Base-by-base conservation (phyloP, 2,888 invertebrate genomes). In the Crepidodera aurea region DNA sequence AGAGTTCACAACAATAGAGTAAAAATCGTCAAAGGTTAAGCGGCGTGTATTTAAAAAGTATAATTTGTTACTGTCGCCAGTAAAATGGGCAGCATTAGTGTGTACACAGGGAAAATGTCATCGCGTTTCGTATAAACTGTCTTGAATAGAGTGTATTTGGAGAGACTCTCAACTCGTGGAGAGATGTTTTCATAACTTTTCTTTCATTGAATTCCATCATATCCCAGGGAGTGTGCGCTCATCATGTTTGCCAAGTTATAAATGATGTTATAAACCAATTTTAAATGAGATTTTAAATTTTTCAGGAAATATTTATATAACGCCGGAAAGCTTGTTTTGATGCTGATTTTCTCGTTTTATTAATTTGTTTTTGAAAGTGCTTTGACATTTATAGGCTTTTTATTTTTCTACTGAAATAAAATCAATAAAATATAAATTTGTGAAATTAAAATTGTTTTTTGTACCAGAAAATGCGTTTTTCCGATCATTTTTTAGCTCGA, bases 71-170 rank as follows among this genome's bases (percentile, higher is more conserved):
- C 73, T 73, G 73, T 73, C 73, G 70, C 58, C 59, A 29, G 39
- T 65, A 67, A 69, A 73, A 73, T 73, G 70, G 71, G 70, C 65
- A 69, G 72, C 73, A 73, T 73, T 73, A 73, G 73, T 67, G 70
- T 67, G 71, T 72, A 71, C 69, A 71, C 71, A 68, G 71, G 44
- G 68, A 65, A 69, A 69, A 69, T 70, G 71, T 71, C 72, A 69
- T 69, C 71, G 61, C 71, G 68, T 69, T 69, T 70, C 64, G 66
- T 66, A 71, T 69, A 69, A 68, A 69, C 69, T 58, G 68, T 63
- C 63, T 58, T 65, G 62, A 67, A 69, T 67, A 59, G 67, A 65
- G 67, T 65, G 61, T 63, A 66, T 66, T 61, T 64, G 57, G 56
- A 60, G 62, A 60, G 67, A 63, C 59, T 51, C 66, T 62, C 62